These are phyloP conservation scores for Mechanitis messenoides DNA, from an alignment of 2,888 invertebrate genomes.

Conservation along the genomic window DNA sequence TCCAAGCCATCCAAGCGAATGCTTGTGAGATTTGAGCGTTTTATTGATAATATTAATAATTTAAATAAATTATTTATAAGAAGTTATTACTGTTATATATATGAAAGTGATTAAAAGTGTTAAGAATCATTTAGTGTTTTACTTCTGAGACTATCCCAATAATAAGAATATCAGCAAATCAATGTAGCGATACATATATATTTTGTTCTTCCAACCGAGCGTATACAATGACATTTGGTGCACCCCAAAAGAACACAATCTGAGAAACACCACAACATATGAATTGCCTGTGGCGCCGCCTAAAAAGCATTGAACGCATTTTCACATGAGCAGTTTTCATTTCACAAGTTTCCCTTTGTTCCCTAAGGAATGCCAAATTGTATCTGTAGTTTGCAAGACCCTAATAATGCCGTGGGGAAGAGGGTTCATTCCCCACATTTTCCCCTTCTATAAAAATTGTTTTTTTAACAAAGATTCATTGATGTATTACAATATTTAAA, in stretches of 20 bases:
- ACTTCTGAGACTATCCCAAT: no score
- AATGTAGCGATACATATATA: slow-evolving; percentile 36
- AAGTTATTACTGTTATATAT: no score
- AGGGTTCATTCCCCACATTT: slow-evolving; percentile 42
- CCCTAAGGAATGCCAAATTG: slow-evolving; percentile 70
- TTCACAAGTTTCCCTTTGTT: slow-evolving; percentile 59
- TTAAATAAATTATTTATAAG: no score
- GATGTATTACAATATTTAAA: slow-evolving; percentile 23
- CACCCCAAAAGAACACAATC: slow-evolving; percentile 43
- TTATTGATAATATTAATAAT: no score
- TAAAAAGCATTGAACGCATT: slow-evolving; percentile 74
- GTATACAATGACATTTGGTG: slow-evolving; percentile 51
- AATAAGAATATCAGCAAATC: slow-evolving; percentile 47
- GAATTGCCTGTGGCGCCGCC: slow-evolving; percentile 71
- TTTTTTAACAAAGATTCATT: slow-evolving; percentile 32
- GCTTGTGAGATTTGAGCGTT: no score
- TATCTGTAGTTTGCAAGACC: slow-evolving; percentile 57
- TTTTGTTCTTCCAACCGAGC: slow-evolving; percentile 47
- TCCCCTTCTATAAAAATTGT: slow-evolving; percentile 40
- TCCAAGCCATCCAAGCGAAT: no score
- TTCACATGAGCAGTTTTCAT: slow-evolving; percentile 73
- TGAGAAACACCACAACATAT: slow-evolving; percentile 64
- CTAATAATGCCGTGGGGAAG: slow-evolving; percentile 60
- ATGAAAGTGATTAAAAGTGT: no score
- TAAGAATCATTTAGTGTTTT: no score